These are phyloP conservation scores for Pogoniulus pusillus DNA, from an alignment of 2,797 vertebrate species.

Conservation along the genomic window DNA sequence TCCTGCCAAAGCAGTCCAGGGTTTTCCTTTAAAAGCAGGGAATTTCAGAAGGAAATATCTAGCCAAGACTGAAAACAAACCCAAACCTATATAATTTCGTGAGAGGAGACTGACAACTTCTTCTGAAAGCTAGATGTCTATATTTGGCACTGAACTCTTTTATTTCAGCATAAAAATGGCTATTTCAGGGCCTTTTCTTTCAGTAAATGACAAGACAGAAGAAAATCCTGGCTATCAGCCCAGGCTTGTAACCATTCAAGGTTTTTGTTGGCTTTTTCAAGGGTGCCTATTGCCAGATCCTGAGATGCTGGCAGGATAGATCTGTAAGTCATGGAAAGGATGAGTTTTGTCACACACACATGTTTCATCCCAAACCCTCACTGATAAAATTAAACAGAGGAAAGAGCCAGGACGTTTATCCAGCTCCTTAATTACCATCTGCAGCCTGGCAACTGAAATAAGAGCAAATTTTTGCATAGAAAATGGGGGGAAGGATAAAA, in stretches of 20 bases:
- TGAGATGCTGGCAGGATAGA: conserved; percentile 32
- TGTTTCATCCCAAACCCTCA: conserved; percentile 2
- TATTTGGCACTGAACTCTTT: not conserved
- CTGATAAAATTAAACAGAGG: conserved; percentile 1
- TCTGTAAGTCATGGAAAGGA: conserved; percentile 55
- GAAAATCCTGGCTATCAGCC: conserved; percentile 22
- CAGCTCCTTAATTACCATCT: conserved; percentile 34
- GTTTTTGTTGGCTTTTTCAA: conserved; percentile 48
- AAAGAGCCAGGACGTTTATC: conserved; percentile 26
- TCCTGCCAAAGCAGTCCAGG: not conserved
- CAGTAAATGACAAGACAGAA: conserved; percentile 36
- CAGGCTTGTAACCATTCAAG: conserved; percentile 3
- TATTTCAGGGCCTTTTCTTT: not conserved
- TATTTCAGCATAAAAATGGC: not conserved
- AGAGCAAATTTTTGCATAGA: not conserved
- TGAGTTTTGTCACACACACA: not conserved
- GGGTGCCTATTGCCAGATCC: not conserved
- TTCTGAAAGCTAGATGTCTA: not conserved
- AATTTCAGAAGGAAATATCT: not conserved
- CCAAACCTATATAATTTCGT: not conserved
- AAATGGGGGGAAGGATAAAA: not conserved
- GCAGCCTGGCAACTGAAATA: not conserved
- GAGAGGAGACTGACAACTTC: not conserved
- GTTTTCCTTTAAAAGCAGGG: not conserved
- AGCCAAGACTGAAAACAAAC: not conserved